Evolutionary conservation across 2,888 invertebrate genomes (phyloP).

Genomic region (Ametastegia equiseti): DNA sequence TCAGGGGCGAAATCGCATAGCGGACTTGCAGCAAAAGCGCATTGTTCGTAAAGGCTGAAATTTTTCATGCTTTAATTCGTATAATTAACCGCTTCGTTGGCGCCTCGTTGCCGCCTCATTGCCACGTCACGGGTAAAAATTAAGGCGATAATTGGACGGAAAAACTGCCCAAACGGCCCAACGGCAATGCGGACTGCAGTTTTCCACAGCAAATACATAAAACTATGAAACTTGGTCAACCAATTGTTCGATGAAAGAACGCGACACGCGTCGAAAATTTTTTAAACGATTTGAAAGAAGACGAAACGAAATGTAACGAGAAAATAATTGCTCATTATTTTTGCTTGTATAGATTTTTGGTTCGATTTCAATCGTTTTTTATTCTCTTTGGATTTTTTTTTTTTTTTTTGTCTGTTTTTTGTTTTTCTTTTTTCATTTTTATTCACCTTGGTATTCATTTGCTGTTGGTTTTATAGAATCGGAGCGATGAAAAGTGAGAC

Average conservation of each 20-base stretch:
- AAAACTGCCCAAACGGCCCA: background rate
- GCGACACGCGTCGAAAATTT: too few relatives aligned
- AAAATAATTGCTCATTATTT: background rate
- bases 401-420: background rate
- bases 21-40: background rate
- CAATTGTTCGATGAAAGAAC: too few relatives aligned
- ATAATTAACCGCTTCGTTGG: constrained; percentile 45
- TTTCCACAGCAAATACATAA: background rate
- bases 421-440: background rate
- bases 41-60: background rate
- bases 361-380: too few relatives aligned
- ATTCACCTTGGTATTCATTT: background rate
- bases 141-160: constrained; percentile 31
- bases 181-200: background rate
- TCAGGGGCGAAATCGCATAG: background rate
- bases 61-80: constrained; percentile 44
- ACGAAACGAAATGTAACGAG: background rate
- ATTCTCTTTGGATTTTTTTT: background rate
- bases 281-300: too few relatives aligned
- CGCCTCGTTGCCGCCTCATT: constrained; percentile 44
- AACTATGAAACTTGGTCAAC: too few relatives aligned
- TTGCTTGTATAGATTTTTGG: too few relatives aligned
- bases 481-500: constrained; percentile 39
- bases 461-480: background rate
- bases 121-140: constrained; percentile 43